phyloP scores from a whole-genome alignment of 2,797 vertebrate genomes.

The Sarcoramphus papa region DNA sequence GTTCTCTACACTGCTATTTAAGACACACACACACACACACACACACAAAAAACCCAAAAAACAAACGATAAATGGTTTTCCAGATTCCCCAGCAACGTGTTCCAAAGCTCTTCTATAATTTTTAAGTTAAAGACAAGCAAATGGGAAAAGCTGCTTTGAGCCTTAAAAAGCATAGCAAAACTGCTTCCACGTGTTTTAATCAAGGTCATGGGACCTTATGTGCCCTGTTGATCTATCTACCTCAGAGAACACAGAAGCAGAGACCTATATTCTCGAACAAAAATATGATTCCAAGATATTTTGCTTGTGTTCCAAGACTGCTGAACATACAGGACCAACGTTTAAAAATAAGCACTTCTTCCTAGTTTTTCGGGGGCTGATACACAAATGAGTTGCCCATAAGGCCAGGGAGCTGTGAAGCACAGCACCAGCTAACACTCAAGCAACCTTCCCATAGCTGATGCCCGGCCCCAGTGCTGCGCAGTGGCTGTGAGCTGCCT shows the following conservation, averaged over 20 bases:
- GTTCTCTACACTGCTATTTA: neutral
- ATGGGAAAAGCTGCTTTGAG: neutral
- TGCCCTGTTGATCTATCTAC: neutral
- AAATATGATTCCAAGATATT: neutral
- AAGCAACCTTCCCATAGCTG: neutral
- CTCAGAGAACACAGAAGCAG: neutral
- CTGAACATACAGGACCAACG: neutral
- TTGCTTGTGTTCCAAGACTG: neutral
- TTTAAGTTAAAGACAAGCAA: neutral
- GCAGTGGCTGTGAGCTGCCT: neutral
- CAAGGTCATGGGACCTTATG: neutral
- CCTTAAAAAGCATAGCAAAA: neutral
- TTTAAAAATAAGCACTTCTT: neutral
- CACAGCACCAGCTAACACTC: neutral
- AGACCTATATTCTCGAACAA: neutral
- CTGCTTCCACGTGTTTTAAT: neutral
- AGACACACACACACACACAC: neutral
- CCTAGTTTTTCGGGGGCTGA: accelerated
- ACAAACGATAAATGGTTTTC: neutral
- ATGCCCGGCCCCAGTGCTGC: neutral
- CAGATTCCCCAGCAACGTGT: neutral
- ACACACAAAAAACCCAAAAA: neutral
- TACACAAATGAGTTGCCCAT: accelerated
- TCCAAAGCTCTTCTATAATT: neutral
- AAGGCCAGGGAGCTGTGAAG: neutral